phyloP scores from a whole-genome alignment of 2,888 invertebrate species.

The Cheilosia urbana region DNA sequence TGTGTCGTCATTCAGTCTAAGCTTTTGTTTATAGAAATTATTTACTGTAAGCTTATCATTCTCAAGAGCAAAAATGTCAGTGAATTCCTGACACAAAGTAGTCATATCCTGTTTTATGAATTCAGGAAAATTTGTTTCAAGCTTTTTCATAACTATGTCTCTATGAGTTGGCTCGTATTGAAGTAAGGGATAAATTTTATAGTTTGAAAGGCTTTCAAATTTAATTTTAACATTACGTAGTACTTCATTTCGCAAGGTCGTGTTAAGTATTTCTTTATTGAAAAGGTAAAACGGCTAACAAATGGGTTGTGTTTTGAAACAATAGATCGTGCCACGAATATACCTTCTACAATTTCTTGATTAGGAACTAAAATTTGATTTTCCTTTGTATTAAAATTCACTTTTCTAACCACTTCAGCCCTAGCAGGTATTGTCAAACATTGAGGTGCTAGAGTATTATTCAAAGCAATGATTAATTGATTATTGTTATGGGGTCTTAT shows the following conservation, averaged over 20 bases:
- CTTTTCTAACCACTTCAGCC: slow-evolving; percentile 4
- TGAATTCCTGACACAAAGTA: neutral
- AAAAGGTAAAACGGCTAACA: no score
- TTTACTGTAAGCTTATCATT: slow-evolving; percentile 58
- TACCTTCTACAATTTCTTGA: slow-evolving; percentile 9
- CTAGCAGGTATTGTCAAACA: slow-evolving; percentile 16
- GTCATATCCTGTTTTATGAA: slow-evolving; percentile 4
- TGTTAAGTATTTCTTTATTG: slow-evolving; percentile 33
- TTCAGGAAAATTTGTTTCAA: slow-evolving; percentile 11
- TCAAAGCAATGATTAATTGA: neutral
- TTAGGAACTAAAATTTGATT: slow-evolving; percentile 10
- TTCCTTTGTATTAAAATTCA: neutral
- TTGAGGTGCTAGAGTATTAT: neutral
- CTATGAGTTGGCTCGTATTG: neutral
- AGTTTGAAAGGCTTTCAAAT: slow-evolving; percentile 13
- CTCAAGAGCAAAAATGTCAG: neutral
- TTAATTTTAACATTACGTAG: slow-evolving; percentile 1
- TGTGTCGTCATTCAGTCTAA: slow-evolving; percentile 57
- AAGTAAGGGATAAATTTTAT: neutral
- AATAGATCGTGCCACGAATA: slow-evolving; percentile 25
- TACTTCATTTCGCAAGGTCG: slow-evolving; percentile 1
- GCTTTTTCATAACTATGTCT: slow-evolving; percentile 11
- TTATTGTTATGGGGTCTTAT: neutral
- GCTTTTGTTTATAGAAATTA: slow-evolving; percentile 76
- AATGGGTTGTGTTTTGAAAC: slow-evolving; percentile 13